A percentile compares a stretch with the other conserved stretches of the same genome.
These are phyloP conservation scores for Hepsetus odoe DNA, from an alignment of 2,113 vertebrate species.

Conservation along the genomic window DNA sequence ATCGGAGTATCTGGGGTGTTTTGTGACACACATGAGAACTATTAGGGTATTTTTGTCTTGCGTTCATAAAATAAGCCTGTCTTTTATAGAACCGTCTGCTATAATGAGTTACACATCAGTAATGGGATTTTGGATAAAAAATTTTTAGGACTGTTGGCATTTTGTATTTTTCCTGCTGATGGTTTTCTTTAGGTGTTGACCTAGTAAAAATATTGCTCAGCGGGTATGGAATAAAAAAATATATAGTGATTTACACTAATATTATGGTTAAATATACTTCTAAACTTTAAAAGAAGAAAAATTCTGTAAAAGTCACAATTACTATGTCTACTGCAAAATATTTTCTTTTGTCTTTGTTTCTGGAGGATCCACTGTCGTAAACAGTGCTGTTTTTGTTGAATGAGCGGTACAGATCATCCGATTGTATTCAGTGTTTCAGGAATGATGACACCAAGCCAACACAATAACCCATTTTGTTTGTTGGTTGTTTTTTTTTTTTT, in stretches of 20 bases:
- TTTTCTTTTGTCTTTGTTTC: slow-evolving; percentile 15
- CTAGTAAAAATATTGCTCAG: neutral
- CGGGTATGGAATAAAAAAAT: neutral
- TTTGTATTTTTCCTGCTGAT: no score
- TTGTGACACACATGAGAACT: neutral
- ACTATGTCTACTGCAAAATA: neutral
- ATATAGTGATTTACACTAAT: no score
- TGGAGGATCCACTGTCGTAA: neutral
- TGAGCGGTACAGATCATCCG: neutral
- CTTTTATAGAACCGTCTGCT: no score
- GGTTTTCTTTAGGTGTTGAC: neutral
- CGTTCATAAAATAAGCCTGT: no score
- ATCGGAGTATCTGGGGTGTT: neutral
- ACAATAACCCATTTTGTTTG: slow-evolving; percentile 1
- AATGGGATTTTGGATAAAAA: no score
- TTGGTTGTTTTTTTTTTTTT: no score
- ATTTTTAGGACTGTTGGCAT: no score
- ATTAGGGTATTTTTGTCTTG: neutral
- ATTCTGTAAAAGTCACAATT: neutral
- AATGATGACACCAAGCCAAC: neutral
- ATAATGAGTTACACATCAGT: no score
- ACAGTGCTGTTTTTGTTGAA: neutral
- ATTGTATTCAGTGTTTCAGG: slow-evolving; percentile 14
- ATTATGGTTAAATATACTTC: no score
- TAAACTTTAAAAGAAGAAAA: neutral